These are phyloP conservation scores for Mystacides longicornis DNA, from an alignment of 2,888 invertebrate genomes.

Conservation along the genomic window DNA sequence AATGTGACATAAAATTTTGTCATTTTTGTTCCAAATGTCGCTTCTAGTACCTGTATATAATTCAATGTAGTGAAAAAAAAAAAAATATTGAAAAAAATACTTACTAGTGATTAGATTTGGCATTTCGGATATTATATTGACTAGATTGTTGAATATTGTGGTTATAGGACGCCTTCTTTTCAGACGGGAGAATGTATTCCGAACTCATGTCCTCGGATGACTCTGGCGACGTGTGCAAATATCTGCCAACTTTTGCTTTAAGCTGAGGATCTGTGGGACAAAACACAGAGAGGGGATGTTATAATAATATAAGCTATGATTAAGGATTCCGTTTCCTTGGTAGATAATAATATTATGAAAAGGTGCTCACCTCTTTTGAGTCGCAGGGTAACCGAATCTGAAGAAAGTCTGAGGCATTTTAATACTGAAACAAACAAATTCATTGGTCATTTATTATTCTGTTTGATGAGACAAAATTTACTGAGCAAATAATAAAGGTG, in stretches of 20 bases:
- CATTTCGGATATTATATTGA: constrained; percentile 23
- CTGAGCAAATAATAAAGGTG: too few species aligned
- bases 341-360: neutral
- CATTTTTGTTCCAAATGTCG: too few species aligned
- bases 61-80: neutral
- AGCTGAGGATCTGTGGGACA: constrained; percentile 67
- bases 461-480: too few species aligned
- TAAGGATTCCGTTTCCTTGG: neutral
- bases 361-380: constrained; percentile 69
- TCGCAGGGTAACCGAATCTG: constrained; percentile 84
- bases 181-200: constrained; percentile 21
- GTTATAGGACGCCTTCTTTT: constrained; percentile 4
- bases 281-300: neutral
- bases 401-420: constrained; percentile 87
- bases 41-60: too few species aligned
- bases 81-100: constrained; percentile 4
- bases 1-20: too few species aligned
- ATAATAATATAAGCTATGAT: neutral
- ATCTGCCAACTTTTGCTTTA: constrained; percentile 70
- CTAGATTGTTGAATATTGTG: constrained; percentile 22
- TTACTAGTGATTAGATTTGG: constrained; percentile 25
- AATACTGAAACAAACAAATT: constrained; percentile 62
- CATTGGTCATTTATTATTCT: neutral
- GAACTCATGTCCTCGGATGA: constrained; percentile 16
- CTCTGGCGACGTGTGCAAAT: constrained; percentile 51